Percentiles rank a stretch among this genome's conserved stretches.
These are phyloP conservation scores for Eilema sororculum DNA, from an alignment of 2,888 invertebrate genomes.

Conservation along the genomic window DNA sequence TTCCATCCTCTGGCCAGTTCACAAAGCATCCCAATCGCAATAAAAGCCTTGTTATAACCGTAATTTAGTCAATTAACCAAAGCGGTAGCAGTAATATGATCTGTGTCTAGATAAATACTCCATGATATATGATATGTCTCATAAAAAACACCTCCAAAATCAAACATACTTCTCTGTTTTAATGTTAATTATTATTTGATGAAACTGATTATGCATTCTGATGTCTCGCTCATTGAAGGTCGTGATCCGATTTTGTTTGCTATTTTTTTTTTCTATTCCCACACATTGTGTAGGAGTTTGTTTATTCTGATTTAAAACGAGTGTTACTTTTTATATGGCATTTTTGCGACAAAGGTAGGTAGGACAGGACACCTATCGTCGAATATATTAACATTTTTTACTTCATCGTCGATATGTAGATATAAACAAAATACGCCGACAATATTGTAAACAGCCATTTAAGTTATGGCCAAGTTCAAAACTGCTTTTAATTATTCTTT, in stretches of 20 bases:
- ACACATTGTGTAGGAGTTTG: constrained; percentile 54
- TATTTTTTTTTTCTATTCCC: constrained; percentile 35
- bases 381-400: constrained; percentile 25
- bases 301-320: constrained; percentile 45
- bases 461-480: constrained; percentile 30
- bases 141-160: neutral
- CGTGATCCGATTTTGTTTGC: constrained; percentile 33
- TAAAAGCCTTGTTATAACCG: neutral
- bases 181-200: constrained; percentile 22
- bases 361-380: constrained; percentile 13
- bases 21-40: neutral
- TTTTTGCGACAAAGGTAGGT: constrained; percentile 22
- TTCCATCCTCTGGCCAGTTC: too few species aligned
- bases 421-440: constrained; percentile 29
- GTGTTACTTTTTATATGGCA: constrained; percentile 37
- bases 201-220: constrained; percentile 19
- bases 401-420: constrained; percentile 16
- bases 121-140: neutral
- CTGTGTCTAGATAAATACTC: neutral
- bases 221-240: constrained; percentile 33
- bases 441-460: constrained; percentile 31
- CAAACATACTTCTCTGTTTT: neutral
- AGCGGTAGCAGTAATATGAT: constrained; percentile 4
- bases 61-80: neutral
- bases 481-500: constrained; percentile 30